Percentiles rank a stretch among this genome's conserved stretches.
Conservation (phyloP, 64 coral and sea anemone genomes). For the Stichodactyla mertensii region DNA sequence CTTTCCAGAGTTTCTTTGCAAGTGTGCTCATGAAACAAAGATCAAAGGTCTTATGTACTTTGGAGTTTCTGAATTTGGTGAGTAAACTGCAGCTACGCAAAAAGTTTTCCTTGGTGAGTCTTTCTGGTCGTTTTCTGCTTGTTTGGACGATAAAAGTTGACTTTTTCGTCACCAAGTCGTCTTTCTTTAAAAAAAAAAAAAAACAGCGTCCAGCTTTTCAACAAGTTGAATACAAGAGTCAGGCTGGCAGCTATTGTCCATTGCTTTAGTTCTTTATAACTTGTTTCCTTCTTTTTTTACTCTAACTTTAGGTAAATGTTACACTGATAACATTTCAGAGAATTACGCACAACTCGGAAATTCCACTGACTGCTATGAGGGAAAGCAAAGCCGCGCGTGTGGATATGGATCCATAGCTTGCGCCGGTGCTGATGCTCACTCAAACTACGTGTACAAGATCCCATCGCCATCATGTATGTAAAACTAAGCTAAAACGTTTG, state of each 20-base stretch:
- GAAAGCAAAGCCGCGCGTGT: not conserved
- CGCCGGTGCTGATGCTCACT: not conserved
- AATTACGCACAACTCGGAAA: not conserved
- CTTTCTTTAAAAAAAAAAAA: too few species aligned
- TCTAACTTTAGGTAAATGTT: not conserved
- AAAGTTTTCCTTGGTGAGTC: too few species aligned
- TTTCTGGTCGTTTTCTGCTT: too few species aligned
- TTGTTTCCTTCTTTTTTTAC: too few species aligned
- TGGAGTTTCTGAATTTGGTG: slow-evolving; percentile 10
- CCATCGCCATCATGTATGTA: not conserved
- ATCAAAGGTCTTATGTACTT: slow-evolving; percentile 5
- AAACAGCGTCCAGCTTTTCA: too few species aligned
- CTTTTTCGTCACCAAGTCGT: too few species aligned
- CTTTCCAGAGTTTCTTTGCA: slow-evolving; percentile 41
- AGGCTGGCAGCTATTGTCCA: too few species aligned
- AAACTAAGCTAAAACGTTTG: too few species aligned
- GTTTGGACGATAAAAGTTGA: too few species aligned
- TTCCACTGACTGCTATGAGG: not conserved
- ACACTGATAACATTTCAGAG: not conserved
- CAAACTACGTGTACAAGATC: slow-evolving; percentile 33
- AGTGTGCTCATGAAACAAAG: slow-evolving; percentile 31
- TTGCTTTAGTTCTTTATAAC: too few species aligned
- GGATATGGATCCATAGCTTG: not conserved
- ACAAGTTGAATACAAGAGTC: too few species aligned
- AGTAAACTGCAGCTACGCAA: not conserved